Conservation (phyloP, 2,888 invertebrate species). For the Diarsia dahlii region DNA sequence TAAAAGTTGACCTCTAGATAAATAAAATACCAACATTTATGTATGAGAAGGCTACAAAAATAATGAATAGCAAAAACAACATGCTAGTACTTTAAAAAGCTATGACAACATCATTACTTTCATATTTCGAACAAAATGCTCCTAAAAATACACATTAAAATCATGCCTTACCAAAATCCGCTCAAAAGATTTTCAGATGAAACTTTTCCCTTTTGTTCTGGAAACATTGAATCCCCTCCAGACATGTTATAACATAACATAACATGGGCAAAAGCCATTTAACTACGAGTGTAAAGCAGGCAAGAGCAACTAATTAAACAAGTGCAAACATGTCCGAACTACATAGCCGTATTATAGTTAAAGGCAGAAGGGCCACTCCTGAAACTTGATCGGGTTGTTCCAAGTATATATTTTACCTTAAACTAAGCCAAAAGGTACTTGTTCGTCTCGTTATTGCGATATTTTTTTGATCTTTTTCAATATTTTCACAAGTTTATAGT, state of each 20-base stretch:
- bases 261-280: conserved; percentile 41
- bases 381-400: neutral
- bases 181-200: neutral
- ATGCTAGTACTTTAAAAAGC: no score
- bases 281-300: conserved; percentile 44
- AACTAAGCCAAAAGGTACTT: no score
- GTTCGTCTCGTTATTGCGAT: no score
- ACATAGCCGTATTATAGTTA: neutral
- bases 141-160: neutral
- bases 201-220: conserved; percentile 14
- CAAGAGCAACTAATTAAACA: conserved; percentile 56
- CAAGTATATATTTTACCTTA: neutral
- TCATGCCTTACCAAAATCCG: neutral
- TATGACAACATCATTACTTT: neutral
- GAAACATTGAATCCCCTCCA: conserved; percentile 32
- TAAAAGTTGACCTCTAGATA: no score
- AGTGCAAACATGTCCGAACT: conserved; percentile 52
- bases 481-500: no score
- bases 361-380: conserved; percentile 13
- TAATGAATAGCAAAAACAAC: no score
- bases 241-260: conserved; percentile 42
- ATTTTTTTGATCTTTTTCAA: no score
- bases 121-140: neutral
- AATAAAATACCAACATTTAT: no score
- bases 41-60: no score